A percentile compares a stretch with the other conserved stretches of the same genome.
Conservation (phyloP, 2,888 invertebrate genomes). For the Tetanocera ferruginea region DNA sequence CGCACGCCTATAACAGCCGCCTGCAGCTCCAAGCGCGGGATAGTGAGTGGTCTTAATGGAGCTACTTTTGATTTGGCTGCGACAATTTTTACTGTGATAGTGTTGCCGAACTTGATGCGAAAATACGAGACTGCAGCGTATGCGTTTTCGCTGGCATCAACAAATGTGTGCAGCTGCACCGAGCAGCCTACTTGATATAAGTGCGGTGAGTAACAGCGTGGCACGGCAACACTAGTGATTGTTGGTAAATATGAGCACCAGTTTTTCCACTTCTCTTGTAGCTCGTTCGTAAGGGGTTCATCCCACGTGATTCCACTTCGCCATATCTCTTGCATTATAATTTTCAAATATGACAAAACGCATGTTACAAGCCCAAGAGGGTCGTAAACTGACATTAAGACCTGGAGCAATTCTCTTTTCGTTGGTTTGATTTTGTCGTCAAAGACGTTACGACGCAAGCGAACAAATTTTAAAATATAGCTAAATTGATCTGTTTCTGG, state of each 20-base stretch:
- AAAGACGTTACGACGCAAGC: conserved; percentile 15
- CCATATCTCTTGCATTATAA: neutral
- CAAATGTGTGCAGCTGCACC: conserved; percentile 10
- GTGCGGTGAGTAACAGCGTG: conserved; percentile 39
- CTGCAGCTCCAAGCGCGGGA: conserved; percentile 30
- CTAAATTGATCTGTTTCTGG: neutral
- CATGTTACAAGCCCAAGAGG: neutral
- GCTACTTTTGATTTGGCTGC: neutral
- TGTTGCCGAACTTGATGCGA: neutral
- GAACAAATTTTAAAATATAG: neutral
- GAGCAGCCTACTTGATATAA: neutral
- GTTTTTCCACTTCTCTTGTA: neutral
- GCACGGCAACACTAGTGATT: conserved; percentile 41
- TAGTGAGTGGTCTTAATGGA: neutral
- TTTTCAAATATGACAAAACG: neutral
- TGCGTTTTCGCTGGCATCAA: neutral
- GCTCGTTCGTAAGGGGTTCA: neutral
- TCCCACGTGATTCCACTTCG: neutral
- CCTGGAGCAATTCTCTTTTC: neutral
- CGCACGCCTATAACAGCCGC: conserved; percentile 30
- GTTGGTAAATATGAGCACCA: conserved; percentile 34
- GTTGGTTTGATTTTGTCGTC: neutral
- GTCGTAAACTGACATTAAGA: neutral
- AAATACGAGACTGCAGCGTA: neutral
- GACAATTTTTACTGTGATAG: neutral